Percentiles rank a stretch among this genome's conserved stretches.
phyloP scores from a whole-genome alignment of 2,113 vertebrate genomes.

The Scomber scombrus region DNA sequence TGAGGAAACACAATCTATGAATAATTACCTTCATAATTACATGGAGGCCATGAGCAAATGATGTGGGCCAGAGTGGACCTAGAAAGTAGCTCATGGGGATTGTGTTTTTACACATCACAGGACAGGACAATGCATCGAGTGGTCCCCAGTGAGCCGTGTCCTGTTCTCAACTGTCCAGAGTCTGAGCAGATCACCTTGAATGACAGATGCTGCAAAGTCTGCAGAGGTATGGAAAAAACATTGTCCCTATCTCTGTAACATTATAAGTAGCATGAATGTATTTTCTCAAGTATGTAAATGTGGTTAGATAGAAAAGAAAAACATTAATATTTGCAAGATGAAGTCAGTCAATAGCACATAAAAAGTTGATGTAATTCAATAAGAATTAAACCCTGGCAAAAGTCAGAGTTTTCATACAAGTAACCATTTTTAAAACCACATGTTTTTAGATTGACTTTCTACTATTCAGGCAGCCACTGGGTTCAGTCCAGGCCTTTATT shows the following conservation, averaged over 20 bases:
- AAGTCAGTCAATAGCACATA: too few relatives aligned
- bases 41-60: slow-evolving; percentile 50
- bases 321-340: neutral
- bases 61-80: slow-evolving; percentile 15
- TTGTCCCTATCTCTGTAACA: neutral
- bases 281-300: neutral
- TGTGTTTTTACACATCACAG: slow-evolving; percentile 78
- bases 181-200: slow-evolving; percentile 91
- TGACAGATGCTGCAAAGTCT: slow-evolving; percentile 96
- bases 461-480: neutral
- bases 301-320: neutral
- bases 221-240: slow-evolving; percentile 89
- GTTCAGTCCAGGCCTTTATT: too few relatives aligned
- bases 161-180: slow-evolving; percentile 89
- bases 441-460: neutral
- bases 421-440: neutral
- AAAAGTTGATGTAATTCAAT: too few relatives aligned
- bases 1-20: slow-evolving; percentile 60
- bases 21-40: slow-evolving; percentile 74
- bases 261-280: neutral
- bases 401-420: too few relatives aligned
- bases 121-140: slow-evolving; percentile 91
- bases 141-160: slow-evolving; percentile 84
- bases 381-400: too few relatives aligned
- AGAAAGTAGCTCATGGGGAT: slow-evolving; percentile 28